These are phyloP conservation scores for Ormia ochracea DNA, from an alignment of 2,888 invertebrate genomes.

Conservation along the genomic window DNA sequence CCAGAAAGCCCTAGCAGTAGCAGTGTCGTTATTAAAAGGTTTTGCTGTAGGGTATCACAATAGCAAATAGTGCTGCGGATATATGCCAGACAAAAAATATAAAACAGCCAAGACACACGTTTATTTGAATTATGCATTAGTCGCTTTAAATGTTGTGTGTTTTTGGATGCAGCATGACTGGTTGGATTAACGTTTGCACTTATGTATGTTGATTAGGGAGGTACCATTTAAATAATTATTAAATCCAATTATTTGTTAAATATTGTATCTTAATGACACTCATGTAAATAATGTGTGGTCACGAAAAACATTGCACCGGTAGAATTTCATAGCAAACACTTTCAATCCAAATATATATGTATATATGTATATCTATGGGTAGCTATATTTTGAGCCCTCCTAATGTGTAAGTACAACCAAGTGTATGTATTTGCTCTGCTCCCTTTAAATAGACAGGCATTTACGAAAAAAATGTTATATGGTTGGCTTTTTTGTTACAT, in stretches of 20 bases:
- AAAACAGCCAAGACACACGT: conserved; percentile 1
- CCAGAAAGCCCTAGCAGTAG: no score
- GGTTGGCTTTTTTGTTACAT: conserved; percentile 7
- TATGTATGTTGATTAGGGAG: background rate
- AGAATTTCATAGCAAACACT: no score
- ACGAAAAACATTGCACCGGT: no score
- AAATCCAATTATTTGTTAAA: background rate
- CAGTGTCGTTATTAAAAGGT: background rate
- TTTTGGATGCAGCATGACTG: conserved; percentile 13
- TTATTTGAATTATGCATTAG: conserved; percentile 56
- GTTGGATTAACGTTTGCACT: background rate
- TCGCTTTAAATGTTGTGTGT: background rate
- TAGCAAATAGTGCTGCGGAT: background rate
- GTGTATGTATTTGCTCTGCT: background rate
- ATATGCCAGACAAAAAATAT: background rate
- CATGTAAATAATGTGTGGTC: no score
- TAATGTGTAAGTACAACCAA: background rate
- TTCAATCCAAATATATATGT: no score
- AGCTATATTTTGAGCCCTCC: background rate
- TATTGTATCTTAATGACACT: no score
- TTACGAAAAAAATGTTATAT: background rate
- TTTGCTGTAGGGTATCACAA: background rate
- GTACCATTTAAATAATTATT: background rate
- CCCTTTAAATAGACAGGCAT: conserved; percentile 31
- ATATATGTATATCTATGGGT: no score